Base-by-base conservation (phyloP, 2,797 vertebrate genomes). In the Scomberomorus guttatus region DNA sequence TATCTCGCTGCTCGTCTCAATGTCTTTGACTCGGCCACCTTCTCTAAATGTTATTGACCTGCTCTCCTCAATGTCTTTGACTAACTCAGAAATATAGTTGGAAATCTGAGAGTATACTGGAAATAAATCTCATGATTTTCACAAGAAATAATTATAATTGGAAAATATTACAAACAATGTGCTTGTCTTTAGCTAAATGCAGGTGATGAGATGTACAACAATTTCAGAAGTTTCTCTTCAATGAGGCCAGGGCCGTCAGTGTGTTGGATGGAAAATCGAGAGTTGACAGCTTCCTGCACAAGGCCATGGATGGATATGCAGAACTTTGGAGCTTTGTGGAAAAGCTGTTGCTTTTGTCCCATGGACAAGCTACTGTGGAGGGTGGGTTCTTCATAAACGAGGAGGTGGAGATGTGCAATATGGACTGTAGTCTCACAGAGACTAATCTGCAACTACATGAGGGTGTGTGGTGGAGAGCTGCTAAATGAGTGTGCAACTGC, bases 401-500 rank as follows among this genome's bases (percentile, higher is more conserved):
- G 10, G 37, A 37, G 37, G 37, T 37, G 37, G 37, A 37, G 37
- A 11, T 11, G 11, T 37, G 37, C 8, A 46, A 63, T 37, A 52
- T 52, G 48, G 12, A 51, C 15, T 11, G 9, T 37, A 11, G 11
- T 37, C 37, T 37, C 2, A 37, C 10, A 37, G 27, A 79, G 71
- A 62, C 34, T 82, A 39, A 70, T 82, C 50, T 79, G 65, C 11
- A 58, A 74, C 42, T 75, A 75, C 18, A 61, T 85, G 44, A 76
- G 52, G 34, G 20, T 83, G 34, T 73, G 42, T 81, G 75, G 73
- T 64, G 63, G 64, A 69, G 82, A 80, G 69, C 62, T 84, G 51
- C 64, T 77, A 12, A 77, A 77, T 55, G 20, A 74, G 2, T 59
- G 51, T 76, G 61, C 62, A 79, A 32, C 66, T 71, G 76, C 72